Evolutionary conservation across 1,140 invertebrate species (phyloP).

Genomic region (Macrostomum lignano): DNA sequence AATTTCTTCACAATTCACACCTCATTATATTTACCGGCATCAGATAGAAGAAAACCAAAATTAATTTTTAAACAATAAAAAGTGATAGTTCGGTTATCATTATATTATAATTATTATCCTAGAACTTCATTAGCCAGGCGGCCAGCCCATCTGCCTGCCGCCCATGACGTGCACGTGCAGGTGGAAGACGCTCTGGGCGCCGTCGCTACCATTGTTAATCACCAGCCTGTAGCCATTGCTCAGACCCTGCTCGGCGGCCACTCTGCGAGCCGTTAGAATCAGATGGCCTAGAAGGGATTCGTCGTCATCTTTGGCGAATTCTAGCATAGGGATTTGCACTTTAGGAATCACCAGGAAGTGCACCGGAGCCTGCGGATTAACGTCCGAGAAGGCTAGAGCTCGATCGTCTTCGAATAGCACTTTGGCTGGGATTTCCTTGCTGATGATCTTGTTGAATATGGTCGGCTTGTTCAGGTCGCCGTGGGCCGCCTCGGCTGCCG

Average conservation of each 20-base stretch:
- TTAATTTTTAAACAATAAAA: too few species aligned
- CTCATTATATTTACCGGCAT: too few species aligned
- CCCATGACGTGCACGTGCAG: constrained; percentile 33
- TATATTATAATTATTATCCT: too few species aligned
- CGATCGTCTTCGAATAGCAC: constrained; percentile 71
- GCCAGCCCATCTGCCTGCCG: constrained; percentile 72
- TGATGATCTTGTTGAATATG: constrained; percentile 69
- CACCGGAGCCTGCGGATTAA: constrained; percentile 60
- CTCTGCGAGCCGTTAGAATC: constrained; percentile 20
- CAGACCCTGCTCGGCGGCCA: constrained; percentile 20
- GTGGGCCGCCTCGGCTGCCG: background rate
- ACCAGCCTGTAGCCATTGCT: constrained; percentile 25
- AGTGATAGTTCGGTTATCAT: too few species aligned
- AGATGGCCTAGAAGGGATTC: constrained; percentile 28
- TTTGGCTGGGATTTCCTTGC: constrained; percentile 67
- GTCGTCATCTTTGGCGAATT: constrained; percentile 41
- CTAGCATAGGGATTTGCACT: constrained; percentile 53
- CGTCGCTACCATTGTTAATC: constrained; percentile 26
- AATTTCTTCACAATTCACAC: too few species aligned
- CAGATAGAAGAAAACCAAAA: too few species aligned
- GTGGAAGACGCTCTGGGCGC: constrained; percentile 25
- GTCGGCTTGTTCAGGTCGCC: constrained; percentile 30
- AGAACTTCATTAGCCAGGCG: too few species aligned
- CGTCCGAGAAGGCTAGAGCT: constrained; percentile 50
- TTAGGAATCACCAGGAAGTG: constrained; percentile 87